A percentile compares a stretch with the other conserved stretches of the same genome.
These are phyloP conservation scores for Drosophila nigritarsus DNA, from an alignment of 2,888 invertebrate species.

Conservation along the genomic window DNA sequence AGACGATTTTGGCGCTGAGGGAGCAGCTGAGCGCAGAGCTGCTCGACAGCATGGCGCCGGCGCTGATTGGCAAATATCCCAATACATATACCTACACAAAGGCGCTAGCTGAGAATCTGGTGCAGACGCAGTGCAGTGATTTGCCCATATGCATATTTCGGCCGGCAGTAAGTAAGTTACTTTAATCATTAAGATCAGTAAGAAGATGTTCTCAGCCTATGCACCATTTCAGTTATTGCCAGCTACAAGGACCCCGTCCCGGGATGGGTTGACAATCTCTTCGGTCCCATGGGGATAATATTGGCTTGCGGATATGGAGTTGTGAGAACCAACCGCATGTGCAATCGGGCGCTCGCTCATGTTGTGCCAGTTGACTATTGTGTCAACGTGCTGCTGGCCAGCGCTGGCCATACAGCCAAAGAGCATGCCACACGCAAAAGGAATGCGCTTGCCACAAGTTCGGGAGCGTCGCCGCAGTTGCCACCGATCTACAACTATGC, in stretches of 20 bases:
- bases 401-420: slow-evolving; percentile 84
- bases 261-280: slow-evolving; percentile 90
- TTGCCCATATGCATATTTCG: slow-evolving; percentile 89
- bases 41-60: slow-evolving; percentile 78
- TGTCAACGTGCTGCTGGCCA: slow-evolving; percentile 85
- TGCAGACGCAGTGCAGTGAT: slow-evolving; percentile 86
- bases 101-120: slow-evolving; percentile 88
- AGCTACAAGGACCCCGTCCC: slow-evolving; percentile 86
- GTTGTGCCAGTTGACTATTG: slow-evolving; percentile 86
- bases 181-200: not conserved
- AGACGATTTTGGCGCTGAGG: slow-evolving; percentile 80
- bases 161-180: slow-evolving; percentile 88
- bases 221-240: slow-evolving; percentile 65
- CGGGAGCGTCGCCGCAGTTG: not conserved
- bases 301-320: slow-evolving; percentile 87
- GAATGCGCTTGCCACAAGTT: slow-evolving; percentile 34
- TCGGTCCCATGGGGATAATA: slow-evolving; percentile 86
- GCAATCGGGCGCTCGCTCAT: slow-evolving; percentile 80
- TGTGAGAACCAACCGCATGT: slow-evolving; percentile 84
- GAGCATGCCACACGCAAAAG: not conserved
- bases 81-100: slow-evolving; percentile 92
- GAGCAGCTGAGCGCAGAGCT: slow-evolving; percentile 82
- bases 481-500: slow-evolving; percentile 90
- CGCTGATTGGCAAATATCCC: slow-evolving; percentile 84
- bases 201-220: not conserved